Conservation (phyloP, 2,113 vertebrate species). For the Pterophyllum scalare region DNA sequence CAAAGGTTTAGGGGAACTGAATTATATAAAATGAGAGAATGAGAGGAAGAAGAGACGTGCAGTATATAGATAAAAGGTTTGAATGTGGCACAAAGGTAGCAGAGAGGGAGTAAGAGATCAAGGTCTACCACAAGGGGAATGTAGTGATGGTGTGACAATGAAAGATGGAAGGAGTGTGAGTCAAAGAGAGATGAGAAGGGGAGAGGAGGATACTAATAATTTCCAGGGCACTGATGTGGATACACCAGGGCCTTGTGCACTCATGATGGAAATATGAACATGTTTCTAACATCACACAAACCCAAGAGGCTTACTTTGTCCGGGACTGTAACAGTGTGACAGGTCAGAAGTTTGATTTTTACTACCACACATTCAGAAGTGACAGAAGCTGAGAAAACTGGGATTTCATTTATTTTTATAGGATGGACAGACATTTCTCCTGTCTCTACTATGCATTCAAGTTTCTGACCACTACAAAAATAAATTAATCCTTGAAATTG, state of each 20-base stretch:
- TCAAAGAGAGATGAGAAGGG: constrained; percentile 36
- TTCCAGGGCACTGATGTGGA: constrained; percentile 36
- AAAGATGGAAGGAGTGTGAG: constrained; percentile 32
- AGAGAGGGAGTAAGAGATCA: constrained; percentile 38
- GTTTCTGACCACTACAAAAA: background rate
- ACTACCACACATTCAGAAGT: background rate
- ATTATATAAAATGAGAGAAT: constrained; percentile 2
- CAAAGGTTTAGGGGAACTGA: constrained; percentile 9
- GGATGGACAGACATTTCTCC: background rate
- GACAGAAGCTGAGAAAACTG: background rate
- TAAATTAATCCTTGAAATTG: too few relatives aligned
- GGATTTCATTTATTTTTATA: background rate
- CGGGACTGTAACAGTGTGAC: constrained; percentile 13
- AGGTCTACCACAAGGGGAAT: constrained; percentile 39
- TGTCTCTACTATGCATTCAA: background rate
- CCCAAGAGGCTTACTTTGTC: constrained; percentile 21
- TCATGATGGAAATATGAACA: constrained; percentile 25
- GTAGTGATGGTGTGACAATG: constrained; percentile 18
- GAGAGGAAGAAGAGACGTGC: background rate
- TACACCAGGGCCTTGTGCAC: constrained; percentile 27
- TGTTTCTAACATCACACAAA: constrained; percentile 19
- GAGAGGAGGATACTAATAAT: constrained; percentile 32
- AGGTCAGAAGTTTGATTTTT: constrained; percentile 16
- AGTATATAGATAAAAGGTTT: constrained; percentile 53
- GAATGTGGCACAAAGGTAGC: constrained; percentile 34